phyloP scores from a whole-genome alignment of 2,113 vertebrate species.

The Eonycteris spelaea region DNA sequence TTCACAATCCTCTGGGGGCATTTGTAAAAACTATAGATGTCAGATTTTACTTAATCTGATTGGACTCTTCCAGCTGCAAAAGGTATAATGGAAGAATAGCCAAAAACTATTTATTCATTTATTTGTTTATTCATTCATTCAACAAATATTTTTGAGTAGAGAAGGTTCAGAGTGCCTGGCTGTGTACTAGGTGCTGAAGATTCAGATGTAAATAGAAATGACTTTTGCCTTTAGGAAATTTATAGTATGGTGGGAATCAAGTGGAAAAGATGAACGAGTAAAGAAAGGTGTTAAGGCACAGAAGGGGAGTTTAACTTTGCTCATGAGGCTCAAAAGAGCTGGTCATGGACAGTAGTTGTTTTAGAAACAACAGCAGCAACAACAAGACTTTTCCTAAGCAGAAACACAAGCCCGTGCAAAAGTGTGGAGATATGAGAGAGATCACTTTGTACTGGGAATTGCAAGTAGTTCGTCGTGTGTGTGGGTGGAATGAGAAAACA shows the following conservation, averaged over 20 bases:
- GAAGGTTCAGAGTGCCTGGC: neutral
- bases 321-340: neutral
- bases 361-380: neutral
- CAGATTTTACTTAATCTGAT: neutral
- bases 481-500: neutral
- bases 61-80: constrained; percentile 15
- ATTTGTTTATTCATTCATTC: neutral
- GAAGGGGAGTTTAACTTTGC: neutral
- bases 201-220: neutral
- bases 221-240: neutral
- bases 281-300: neutral
- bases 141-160: constrained; percentile 32
- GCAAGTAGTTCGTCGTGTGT: neutral
- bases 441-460: neutral
- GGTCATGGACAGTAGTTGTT: neutral
- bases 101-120: neutral
- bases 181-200: neutral
- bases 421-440: neutral
- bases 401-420: neutral
- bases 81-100: neutral
- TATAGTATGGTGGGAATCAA: neutral
- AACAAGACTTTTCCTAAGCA: neutral
- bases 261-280: neutral
- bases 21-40: neutral
- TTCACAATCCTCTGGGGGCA: neutral